phyloP scores from a whole-genome alignment of 30 jellyfish, hydroid and myxozoan species.

The Hydra vulgaris region DNA sequence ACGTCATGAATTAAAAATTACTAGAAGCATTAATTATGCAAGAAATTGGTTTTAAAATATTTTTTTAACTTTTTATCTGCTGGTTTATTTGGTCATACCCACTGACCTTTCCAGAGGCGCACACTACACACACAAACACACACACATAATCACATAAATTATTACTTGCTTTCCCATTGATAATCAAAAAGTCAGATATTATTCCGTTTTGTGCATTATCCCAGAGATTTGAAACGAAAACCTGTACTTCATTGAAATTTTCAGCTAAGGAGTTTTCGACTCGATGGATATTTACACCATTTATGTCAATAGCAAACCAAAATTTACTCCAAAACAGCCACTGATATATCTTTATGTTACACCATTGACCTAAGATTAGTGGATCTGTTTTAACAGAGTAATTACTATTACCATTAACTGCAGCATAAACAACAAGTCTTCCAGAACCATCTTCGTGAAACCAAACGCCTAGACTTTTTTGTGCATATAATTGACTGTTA shows the following conservation, averaged over 20 bases:
- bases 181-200: neutral
- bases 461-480: neutral
- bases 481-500: neutral
- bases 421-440: neutral
- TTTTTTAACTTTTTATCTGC: too few relatives aligned
- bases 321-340: neutral
- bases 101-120: too few relatives aligned
- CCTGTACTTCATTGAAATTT: neutral
- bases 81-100: too few relatives aligned
- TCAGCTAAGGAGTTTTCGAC: neutral
- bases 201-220: neutral
- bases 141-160: too few relatives aligned
- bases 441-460: neutral
- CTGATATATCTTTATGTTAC: neutral
- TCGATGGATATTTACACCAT: neutral
- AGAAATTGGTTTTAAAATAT: too few relatives aligned
- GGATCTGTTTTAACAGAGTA: neutral
- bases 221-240: neutral
- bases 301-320: neutral
- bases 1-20: too few relatives aligned
- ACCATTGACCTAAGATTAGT: neutral
- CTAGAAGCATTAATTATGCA: too few relatives aligned
- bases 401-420: neutral
- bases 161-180: neutral
- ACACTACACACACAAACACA: too few relatives aligned